These are phyloP conservation scores for Salarias fasciatus DNA, from an alignment of 2,797 vertebrate genomes.

Conservation along the genomic window DNA sequence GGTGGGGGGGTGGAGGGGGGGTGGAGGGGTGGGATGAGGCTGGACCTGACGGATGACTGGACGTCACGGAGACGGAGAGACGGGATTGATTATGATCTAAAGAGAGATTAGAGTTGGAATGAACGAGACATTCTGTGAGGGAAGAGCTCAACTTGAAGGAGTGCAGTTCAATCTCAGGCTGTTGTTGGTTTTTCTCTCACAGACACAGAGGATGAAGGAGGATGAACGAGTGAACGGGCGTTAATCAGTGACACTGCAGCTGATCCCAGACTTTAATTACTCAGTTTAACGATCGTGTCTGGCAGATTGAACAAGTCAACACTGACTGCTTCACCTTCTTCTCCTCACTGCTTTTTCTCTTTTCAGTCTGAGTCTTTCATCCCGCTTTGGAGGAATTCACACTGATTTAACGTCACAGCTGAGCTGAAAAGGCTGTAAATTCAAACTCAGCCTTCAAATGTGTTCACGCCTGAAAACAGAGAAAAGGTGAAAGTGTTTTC, in stretches of 20 bases:
- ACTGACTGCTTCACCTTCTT: too few species aligned
- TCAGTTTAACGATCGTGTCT: not conserved
- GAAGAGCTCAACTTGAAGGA: constrained; percentile 12
- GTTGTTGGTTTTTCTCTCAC: not conserved
- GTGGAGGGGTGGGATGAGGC: constrained; percentile 29
- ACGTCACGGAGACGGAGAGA: constrained; percentile 45
- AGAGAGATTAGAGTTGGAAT: constrained; percentile 70
- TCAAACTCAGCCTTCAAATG: too few species aligned
- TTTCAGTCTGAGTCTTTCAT: too few species aligned
- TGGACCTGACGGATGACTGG: constrained; percentile 19
- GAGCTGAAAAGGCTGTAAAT: too few species aligned
- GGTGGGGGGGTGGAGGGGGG: constrained; percentile 26
- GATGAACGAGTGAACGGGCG: constrained; percentile 13
- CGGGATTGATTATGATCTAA: constrained; percentile 59
- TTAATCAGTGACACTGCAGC: constrained; percentile 2
- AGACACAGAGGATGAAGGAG: too few species aligned
- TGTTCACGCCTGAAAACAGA: too few species aligned
- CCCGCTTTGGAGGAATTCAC: too few species aligned
- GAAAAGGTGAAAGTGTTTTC: too few species aligned
- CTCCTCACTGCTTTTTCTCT: too few species aligned
- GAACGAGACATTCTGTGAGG: constrained; percentile 18
- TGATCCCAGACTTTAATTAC: constrained; percentile 21
- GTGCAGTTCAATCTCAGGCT: not conserved
- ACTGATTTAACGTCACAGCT: too few species aligned
- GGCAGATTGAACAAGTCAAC: too few species aligned